Evolutionary conservation across 2,113 vertebrate species (phyloP), one percentile per base, ranked within the genome.

Genomic region (Corythaeola cristata): DNA sequence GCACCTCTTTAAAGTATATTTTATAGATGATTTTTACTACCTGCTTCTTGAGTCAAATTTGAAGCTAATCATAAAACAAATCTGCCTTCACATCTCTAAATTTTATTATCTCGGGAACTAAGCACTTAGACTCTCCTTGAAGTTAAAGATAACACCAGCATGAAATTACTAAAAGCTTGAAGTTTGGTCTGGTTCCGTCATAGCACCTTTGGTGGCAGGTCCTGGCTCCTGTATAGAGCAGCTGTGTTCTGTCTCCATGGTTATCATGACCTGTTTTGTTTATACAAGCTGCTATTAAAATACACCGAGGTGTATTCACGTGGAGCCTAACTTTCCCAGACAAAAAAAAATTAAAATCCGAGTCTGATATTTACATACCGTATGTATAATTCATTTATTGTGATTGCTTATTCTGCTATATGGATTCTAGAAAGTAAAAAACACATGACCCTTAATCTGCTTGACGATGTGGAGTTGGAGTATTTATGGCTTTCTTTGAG

Each of bases 211-310:
- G 2, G 10, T 44, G 39, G 27, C 66, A 39, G 78, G 9, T 41
- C 85, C 69, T 86, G 67, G 47, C 63, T 93, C 56, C 85, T 78
- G n/a, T 82, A 39, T 52, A 63, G 85, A 89, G 77, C 91, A 86
- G 49, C n/a, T 86, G 52, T n/a, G 75, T 78, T 33, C 60, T 53
- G 8, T 74, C 72, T 81, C 85, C 12, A 18, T 28, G 50, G 32
- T 66, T 50, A 49, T 83, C 89, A 35, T 69, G 24, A 67, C 72
- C 75, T 77, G 50, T 45, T 96, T 89, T 59, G 22, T 94, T 91
- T 91, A 71, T 71, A 81, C 23, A 72, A 67, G 77, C 33, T 96
- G 86, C 94, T 97, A 44, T 89, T 96, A 94, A 95, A 91, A 63
- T 14, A 19, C 59, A 88, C 45, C 37, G 18, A 74, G 89, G 63